A percentile compares a stretch with the other conserved stretches of the same genome.
phyloP scores from a whole-genome alignment of 2,113 vertebrate species.

The Tychaedon coryphoeus region DNA sequence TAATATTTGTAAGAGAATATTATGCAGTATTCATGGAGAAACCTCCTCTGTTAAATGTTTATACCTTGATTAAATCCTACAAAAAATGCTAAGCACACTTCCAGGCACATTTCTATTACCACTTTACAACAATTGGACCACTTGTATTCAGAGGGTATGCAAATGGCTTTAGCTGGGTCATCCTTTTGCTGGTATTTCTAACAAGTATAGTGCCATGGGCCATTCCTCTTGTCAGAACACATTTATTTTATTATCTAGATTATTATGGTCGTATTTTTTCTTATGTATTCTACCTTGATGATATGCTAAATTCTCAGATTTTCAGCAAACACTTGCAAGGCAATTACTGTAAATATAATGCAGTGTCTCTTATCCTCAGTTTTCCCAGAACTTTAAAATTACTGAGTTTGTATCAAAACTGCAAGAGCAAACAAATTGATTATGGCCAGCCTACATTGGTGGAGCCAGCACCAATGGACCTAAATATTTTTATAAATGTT shows the following conservation, averaged over 20 bases:
- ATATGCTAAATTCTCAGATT: not conserved
- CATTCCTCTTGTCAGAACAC: not conserved
- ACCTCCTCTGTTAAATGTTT: not conserved
- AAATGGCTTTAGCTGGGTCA: not conserved
- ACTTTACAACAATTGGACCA: not conserved
- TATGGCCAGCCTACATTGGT: not conserved
- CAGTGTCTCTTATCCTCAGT: not conserved
- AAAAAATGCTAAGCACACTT: not conserved
- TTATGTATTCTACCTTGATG: not conserved
- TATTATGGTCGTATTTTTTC: not conserved
- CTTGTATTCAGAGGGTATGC: not conserved
- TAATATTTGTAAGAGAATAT: not conserved
- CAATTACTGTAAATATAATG: not conserved
- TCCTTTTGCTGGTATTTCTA: not conserved
- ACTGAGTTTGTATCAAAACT: not conserved
- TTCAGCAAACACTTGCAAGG: not conserved
- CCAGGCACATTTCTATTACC: not conserved
- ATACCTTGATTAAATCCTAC: not conserved
- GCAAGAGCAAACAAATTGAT: not conserved
- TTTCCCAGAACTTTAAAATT: not conserved
- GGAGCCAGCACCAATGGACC: not conserved
- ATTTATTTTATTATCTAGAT: conserved; percentile 6
- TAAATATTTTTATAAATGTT: not conserved
- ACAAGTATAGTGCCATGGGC: not conserved
- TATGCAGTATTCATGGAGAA: not conserved